These are phyloP conservation scores for Vimba vimba DNA, from an alignment of 2,113 vertebrate genomes.

Conservation along the genomic window DNA sequence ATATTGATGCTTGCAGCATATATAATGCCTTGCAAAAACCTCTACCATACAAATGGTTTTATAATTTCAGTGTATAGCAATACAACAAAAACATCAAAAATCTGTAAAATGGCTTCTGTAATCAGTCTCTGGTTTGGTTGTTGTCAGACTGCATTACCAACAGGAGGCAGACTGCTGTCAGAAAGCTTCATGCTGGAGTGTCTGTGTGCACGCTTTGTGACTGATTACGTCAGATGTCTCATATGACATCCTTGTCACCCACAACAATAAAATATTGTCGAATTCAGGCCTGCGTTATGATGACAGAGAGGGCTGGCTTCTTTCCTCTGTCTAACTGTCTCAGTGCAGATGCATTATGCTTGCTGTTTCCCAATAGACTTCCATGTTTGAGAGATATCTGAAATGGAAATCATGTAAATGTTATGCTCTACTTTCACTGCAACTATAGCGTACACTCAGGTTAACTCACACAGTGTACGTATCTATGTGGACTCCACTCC, in stretches of 20 bases:
- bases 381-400: constrained; percentile 26
- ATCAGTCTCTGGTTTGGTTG: constrained; percentile 4
- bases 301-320: not conserved
- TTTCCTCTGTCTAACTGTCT: not conserved
- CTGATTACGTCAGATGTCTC: constrained; percentile 29
- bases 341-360: not conserved
- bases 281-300: constrained; percentile 29
- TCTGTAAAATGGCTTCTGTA: not conserved
- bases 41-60: not conserved
- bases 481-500: not conserved
- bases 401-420: constrained; percentile 19
- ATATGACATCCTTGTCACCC: constrained; percentile 23
- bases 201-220: constrained; percentile 11
- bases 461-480: not conserved
- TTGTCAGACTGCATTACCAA: constrained; percentile 19
- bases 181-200: not conserved
- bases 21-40: not conserved
- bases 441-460: not conserved
- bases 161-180: not conserved
- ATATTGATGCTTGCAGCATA: not conserved
- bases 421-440: not conserved
- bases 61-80: not conserved
- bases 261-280: constrained; percentile 38
- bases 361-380: not conserved
- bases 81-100: not conserved